Base-by-base conservation (phyloP, 2,888 invertebrate species). In the Oligia latruncula region DNA sequence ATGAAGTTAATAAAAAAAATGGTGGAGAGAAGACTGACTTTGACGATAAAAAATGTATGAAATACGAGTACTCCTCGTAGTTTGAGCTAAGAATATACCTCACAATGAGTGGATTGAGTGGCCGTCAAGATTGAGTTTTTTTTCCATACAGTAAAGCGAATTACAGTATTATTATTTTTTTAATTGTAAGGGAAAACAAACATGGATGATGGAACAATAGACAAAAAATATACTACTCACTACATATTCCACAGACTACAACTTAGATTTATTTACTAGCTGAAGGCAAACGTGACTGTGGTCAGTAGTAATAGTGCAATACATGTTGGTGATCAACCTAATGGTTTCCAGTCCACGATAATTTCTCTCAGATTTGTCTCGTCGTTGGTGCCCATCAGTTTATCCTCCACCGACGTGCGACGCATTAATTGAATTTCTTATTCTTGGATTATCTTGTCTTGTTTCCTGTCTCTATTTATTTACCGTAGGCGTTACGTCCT, bases 1-100 rank as follows among this genome's bases (percentile, higher is more conserved):
- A 29, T 55, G 62, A 74, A 86, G 86, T 86, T 86, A 84, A 82
- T 82, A 75, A 77, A 84, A 73, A 73, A 81, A 81, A 71, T 29
- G 40, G 29, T 17, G n/a, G 35, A 29, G 49, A 43, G 17, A 15
- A 9, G 13, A 40, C 23, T 20, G 35, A 43, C 15, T 52, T 68
- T 52, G 52, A 15, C 8, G n/a, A 49, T 17, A 60, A 49, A 62
- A 49, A 11, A 17, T 49, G 5, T 43, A 40, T 29, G 11, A 29
- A 80, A 49, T 29, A 35, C 35, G 35, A 35, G 35, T 35, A 35
- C 35, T 35, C 35, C 35, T 35, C 35, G 35, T 35, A 76, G n/a
- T 9, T 1, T 40, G 40, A 49, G 29, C 23, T 65, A 11, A 11
- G 20, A 40, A 49, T 65, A 23, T 64, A 64, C 17, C 3, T 3